Evolutionary conservation across 2,113 vertebrate species (phyloP).

Genomic region (Callochromis pleurospilus): DNA sequence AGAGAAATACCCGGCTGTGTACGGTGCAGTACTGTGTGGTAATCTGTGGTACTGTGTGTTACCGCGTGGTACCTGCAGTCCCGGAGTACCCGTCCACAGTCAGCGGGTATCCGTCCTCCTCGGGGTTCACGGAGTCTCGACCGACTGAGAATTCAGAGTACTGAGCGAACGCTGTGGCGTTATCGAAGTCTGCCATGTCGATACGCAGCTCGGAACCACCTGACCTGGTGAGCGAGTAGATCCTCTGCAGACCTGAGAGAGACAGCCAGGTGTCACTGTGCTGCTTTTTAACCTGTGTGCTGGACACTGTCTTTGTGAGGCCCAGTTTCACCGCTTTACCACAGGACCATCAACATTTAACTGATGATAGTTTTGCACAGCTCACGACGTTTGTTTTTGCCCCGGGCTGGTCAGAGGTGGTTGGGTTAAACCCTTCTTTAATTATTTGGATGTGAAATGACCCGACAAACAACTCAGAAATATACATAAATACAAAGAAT

Average conservation of each 20-base stretch:
- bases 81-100: slow-evolving; percentile 77
- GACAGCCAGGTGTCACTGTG: background rate
- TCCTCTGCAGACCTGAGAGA: slow-evolving; percentile 75
- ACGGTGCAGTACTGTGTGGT: background rate
- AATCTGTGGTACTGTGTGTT: background rate
- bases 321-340: background rate
- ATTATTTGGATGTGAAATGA: background rate
- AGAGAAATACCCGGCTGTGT: background rate
- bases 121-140: slow-evolving; percentile 82
- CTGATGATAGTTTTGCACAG: background rate
- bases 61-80: slow-evolving; percentile 75
- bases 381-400: background rate
- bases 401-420: background rate
- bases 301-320: background rate
- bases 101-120: slow-evolving; percentile 85
- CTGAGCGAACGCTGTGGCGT: slow-evolving; percentile 79
- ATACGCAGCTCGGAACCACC: slow-evolving; percentile 80
- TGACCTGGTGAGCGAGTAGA: slow-evolving; percentile 79
- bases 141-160: slow-evolving; percentile 82
- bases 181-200: slow-evolving; percentile 86
- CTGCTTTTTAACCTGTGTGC: background rate
- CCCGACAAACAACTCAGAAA: background rate
- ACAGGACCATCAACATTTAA: background rate
- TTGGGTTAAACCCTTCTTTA: background rate
- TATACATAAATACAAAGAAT: background rate